Evolutionary conservation across 1,140 invertebrate genomes (phyloP).

Genomic region (Daktulosphaira vitifoliae): DNA sequence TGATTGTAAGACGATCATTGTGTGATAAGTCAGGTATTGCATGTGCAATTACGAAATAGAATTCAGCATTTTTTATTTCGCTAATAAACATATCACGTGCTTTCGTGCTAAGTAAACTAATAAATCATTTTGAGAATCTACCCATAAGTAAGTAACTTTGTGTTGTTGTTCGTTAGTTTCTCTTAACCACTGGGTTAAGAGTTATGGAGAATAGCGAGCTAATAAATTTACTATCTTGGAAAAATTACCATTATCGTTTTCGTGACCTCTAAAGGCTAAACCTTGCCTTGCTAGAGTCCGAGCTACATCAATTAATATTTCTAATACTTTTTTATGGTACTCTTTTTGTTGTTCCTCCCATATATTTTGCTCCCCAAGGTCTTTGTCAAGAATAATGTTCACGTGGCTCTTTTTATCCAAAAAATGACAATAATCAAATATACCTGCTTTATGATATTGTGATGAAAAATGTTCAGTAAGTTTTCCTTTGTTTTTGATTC

Average conservation of each 20-base stretch:
- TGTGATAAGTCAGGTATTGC: constrained; percentile 8
- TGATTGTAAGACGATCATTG: constrained; percentile 15
- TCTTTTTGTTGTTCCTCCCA: constrained; percentile 17
- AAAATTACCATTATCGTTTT: constrained; percentile 24
- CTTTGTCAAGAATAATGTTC: constrained; percentile 17
- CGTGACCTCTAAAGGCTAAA: constrained; percentile 17
- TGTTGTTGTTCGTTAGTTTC: background rate
- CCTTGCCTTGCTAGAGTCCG: constrained; percentile 4
- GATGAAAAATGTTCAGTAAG: constrained; percentile 7
- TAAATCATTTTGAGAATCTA: no score
- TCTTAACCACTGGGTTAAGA: constrained; percentile 7
- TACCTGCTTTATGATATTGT: constrained; percentile 17
- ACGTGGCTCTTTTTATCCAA: constrained; percentile 15
- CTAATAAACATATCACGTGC: no score
- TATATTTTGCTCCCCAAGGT: constrained; percentile 1
- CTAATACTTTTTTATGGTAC: constrained; percentile 20
- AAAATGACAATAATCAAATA: constrained; percentile 19
- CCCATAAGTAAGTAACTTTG: no score
- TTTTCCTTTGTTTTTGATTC: constrained; percentile 6
- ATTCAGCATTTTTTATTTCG: no score
- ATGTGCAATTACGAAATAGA: no score
- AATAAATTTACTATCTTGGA: constrained; percentile 13
- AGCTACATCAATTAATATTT: constrained; percentile 6
- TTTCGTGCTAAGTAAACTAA: no score
- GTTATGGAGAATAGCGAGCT: constrained; percentile 8